phyloP scores from a whole-genome alignment of 2,888 invertebrate genomes.

The Philereme vetulata region DNA sequence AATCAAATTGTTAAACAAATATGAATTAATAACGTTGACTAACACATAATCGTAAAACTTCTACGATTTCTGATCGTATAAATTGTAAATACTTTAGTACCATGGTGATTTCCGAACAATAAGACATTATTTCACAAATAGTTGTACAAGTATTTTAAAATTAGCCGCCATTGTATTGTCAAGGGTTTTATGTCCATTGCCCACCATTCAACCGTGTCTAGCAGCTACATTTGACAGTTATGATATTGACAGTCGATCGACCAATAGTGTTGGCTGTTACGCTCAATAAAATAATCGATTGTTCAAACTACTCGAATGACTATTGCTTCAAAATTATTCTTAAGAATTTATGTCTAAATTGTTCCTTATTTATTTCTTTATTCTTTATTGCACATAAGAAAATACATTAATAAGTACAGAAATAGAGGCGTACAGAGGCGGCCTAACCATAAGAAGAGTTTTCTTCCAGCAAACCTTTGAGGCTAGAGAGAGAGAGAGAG shows the following conservation, averaged over 20 bases:
- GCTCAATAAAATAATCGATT: constrained; percentile 58
- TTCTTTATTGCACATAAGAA: too few relatives aligned
- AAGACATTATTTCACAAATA: constrained; percentile 27
- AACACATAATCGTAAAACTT: too few relatives aligned
- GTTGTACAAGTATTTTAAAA: constrained; percentile 36
- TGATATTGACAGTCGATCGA: constrained; percentile 47
- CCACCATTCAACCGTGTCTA: constrained; percentile 35
- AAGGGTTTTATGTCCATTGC: constrained; percentile 1
- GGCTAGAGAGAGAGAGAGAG: too few relatives aligned
- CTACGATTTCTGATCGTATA: background rate
- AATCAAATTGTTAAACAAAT: too few relatives aligned
- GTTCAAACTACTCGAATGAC: constrained; percentile 27
- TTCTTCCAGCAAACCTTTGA: too few relatives aligned
- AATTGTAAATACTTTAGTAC: background rate
- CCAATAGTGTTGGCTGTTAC: constrained; percentile 50
- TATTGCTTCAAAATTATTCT: constrained; percentile 1
- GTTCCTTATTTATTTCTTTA: too few relatives aligned
- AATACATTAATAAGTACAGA: too few relatives aligned
- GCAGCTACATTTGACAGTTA: constrained; percentile 48
- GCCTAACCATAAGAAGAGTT: too few relatives aligned
- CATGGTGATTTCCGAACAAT: constrained; percentile 22
- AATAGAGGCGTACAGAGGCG: too few relatives aligned
- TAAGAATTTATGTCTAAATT: background rate
- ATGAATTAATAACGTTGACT: too few relatives aligned
- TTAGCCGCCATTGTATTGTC: constrained; percentile 18